Base-by-base conservation (phyloP, 2,888 invertebrate genomes). In the Nomada goodeniana region DNA sequence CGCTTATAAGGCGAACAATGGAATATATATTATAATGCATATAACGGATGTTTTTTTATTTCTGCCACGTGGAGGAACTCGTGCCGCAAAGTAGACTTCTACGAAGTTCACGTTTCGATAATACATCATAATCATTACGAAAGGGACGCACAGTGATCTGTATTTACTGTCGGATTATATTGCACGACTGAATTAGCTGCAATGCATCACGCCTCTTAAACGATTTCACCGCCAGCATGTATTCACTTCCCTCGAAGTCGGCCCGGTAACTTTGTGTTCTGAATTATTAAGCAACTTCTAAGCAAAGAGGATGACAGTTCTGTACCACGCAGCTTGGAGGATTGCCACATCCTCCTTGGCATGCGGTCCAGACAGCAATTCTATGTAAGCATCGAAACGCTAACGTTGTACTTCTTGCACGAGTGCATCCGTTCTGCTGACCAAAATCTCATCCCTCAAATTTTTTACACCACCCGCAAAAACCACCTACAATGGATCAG, bases 271-370 rank as follows among this genome's bases (percentile, higher is more conserved):
- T 64, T 64, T 73, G 47, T 60, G 60, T 55, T 44, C 65, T 78
- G 79, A 84, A 84, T 84, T 85, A 85, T 85, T 78, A 74, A 84
- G 72, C 74, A 78, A 76, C 68, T 57, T 47, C 79, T 64, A 72
- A 76, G 76, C 78, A 61, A 73, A 64, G 74, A 76, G 73, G 80
- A 80, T 81, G 84, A 84, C 85, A 77, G 79, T 67, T 75, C 64
- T 52, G 70, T 55, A 57, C 42, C 71, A 20, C 68, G 79, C 82
- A 47, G 70, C 63, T 85, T 85, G 85, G 85, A 85, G 64, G 23
- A 72, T 64, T 84, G 85, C 85, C 85, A 85, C 79, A 55, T 79
- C 74, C 65, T 59, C 29, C 65, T 80, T 85, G 85, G 85, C 85
- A 84, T 71, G 44, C 72, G 67, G 23, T 67, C 72, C 75, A 75